Evolutionary conservation across 2,113 vertebrate species (phyloP), one percentile per base, ranked within the genome.

Genomic region (Rhynchopsitta pachyrhyncha): DNA sequence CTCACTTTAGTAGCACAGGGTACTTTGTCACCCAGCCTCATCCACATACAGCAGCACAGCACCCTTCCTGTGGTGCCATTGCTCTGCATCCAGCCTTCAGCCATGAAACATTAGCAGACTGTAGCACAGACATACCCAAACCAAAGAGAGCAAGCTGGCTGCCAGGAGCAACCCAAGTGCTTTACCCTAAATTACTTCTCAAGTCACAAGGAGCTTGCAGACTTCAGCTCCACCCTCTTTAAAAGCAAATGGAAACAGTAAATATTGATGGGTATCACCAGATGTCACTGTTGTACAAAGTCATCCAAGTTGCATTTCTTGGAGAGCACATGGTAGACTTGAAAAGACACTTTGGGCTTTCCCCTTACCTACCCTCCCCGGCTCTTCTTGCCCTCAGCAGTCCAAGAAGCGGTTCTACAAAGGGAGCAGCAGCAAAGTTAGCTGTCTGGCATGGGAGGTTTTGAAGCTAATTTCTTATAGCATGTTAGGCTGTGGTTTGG

Each of bases 261-360:
- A 95, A 93, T 92, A 91, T 88, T 94, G 95, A 92, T 93, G 86
- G 86, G 66, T 64, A 93, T 94, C 93, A 92, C 92, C 95, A 97
- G 95, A 92, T 96, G 96, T 95, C 95, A 96, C 95, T 97, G 93
- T 97, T 96, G 95, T 37, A 94, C 86, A 96, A 84, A 96, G 86
- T 15, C 95, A 94, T 44, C 76, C 60, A 52, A 75, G 55, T 18
- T 27, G 77, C 60, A 4, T 60, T 84, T 77, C 52, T 44, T 55
- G 69, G 64, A 49, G 39, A 77, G 49, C 85, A 50, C 60, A 7
- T 16, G 22, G 53, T 2, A 50, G 55, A 8, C 46, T 55, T 31
- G 49, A 20, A 90, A 78, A 84, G 53, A 41, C 75, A 33, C 35
- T 82, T 64, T 20, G 2, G 9, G 25, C 52, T 82, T 82, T 52